These are phyloP conservation scores for Pandemis cinnamomeana DNA, from an alignment of 2,888 invertebrate genomes.

Conservation along the genomic window DNA sequence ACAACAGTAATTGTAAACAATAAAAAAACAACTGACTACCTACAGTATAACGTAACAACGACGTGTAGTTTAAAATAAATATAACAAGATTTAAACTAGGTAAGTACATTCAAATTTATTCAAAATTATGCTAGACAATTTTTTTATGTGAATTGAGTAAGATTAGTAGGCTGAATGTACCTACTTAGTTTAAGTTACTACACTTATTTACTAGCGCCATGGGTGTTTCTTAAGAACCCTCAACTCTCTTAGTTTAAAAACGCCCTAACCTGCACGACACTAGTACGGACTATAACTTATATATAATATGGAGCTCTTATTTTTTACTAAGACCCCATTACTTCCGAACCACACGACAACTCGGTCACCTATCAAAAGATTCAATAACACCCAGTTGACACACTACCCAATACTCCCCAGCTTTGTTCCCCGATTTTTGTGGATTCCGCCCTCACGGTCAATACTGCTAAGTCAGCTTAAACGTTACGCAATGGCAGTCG, in stretches of 20 bases:
- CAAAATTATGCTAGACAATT: too few species aligned
- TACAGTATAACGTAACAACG: too few species aligned
- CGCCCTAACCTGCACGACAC: background rate
- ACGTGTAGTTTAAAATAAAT: too few species aligned
- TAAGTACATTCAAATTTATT: background rate
- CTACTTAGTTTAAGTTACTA: too few species aligned
- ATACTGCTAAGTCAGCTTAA: conserved; percentile 33
- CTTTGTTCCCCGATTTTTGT: conserved; percentile 23
- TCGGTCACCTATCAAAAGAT: background rate
- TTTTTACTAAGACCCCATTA: background rate
- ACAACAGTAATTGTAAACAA: too few species aligned
- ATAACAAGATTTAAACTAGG: background rate
- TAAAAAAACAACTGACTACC: too few species aligned
- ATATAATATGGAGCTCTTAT: background rate
- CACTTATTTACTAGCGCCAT: too few species aligned
- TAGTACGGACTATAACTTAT: background rate
- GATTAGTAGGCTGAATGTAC: too few species aligned
- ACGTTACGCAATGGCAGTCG: conserved; percentile 24
- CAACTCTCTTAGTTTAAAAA: too few species aligned
- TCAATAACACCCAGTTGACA: conserved; percentile 4
- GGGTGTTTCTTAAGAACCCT: too few species aligned
- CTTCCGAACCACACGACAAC: background rate
- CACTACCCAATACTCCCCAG: conserved; percentile 21
- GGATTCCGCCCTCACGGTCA: conserved; percentile 21
- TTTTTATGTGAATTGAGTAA: too few species aligned